Evolutionary conservation across 2,797 vertebrate species (phyloP).

Genomic region (Sebastes minor): DNA sequence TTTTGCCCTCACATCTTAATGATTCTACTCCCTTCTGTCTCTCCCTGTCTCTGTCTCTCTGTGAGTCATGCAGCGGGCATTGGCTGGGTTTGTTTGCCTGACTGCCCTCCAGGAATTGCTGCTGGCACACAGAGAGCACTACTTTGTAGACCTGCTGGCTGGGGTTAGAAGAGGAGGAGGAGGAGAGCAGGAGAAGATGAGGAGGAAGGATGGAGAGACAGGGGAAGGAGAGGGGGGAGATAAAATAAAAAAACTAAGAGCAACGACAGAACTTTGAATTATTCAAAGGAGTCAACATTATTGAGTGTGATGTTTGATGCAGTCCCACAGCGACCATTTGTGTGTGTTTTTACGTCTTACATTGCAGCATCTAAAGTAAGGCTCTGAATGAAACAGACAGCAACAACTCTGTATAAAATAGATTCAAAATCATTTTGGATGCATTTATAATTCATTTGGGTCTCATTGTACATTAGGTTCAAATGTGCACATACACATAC

Average conservation of each 20-base stretch:
- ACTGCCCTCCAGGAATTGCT: slow-evolving; percentile 82
- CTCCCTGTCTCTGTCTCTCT: slow-evolving; percentile 22
- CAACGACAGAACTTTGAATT: slow-evolving; percentile 56
- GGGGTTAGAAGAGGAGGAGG: slow-evolving; percentile 40
- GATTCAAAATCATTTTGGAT: slow-evolving; percentile 40
- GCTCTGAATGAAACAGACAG: slow-evolving; percentile 19
- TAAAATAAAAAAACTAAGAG: slow-evolving; percentile 18
- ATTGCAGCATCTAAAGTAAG: slow-evolving; percentile 11
- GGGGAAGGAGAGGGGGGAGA: not conserved
- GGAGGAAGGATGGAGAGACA: slow-evolving; percentile 2
- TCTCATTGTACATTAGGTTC: slow-evolving; percentile 25
- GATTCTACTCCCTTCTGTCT: slow-evolving; percentile 21
- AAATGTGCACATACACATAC: not conserved
- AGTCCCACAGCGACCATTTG: slow-evolving; percentile 1
- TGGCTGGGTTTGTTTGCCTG: slow-evolving; percentile 75
- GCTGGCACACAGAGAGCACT: slow-evolving; percentile 66
- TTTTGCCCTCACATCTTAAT: slow-evolving; percentile 54
- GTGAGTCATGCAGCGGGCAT: slow-evolving; percentile 65
- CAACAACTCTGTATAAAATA: not conserved
- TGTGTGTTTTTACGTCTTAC: not conserved
- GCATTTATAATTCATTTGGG: slow-evolving; percentile 46
- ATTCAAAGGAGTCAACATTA: slow-evolving; percentile 57
- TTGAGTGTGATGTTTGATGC: slow-evolving; percentile 38
- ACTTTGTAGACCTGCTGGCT: slow-evolving; percentile 67
- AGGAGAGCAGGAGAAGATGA: slow-evolving; percentile 16